phyloP scores from a whole-genome alignment of 2,113 vertebrate species.

The Gallinago media region DNA sequence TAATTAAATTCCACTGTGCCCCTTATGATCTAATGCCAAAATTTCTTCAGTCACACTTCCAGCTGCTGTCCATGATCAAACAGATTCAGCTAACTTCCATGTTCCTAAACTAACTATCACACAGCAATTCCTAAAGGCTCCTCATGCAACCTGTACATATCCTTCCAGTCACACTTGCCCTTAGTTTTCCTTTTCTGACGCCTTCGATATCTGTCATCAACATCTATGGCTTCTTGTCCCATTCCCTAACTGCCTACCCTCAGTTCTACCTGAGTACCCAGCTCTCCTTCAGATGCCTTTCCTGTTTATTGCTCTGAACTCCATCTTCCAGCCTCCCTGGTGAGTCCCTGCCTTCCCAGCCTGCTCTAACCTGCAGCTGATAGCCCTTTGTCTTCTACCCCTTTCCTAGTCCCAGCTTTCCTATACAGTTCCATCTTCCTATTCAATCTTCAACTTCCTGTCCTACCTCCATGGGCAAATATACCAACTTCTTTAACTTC shows the following conservation, averaged over 20 bases:
- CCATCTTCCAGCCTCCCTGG: not conserved
- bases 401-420: not conserved
- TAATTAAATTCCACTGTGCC: not conserved
- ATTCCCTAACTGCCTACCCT: not conserved
- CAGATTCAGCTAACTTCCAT: not conserved
- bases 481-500: not conserved
- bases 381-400: not conserved
- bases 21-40: not conserved
- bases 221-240: not conserved
- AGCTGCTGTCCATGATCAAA: not conserved
- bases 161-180: not conserved
- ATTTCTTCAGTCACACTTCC: not conserved
- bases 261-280: not conserved
- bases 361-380: not conserved
- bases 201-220: not conserved
- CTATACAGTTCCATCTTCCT: not conserved
- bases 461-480: not conserved
- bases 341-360: not conserved
- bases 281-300: not conserved
- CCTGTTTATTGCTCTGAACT: not conserved
- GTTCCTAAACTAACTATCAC: not conserved
- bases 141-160: not conserved
- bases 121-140: not conserved
- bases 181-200: not conserved
- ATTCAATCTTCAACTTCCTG: not conserved